phyloP scores from a whole-genome alignment of 2,113 vertebrate genomes.

The Columba janthina region DNA sequence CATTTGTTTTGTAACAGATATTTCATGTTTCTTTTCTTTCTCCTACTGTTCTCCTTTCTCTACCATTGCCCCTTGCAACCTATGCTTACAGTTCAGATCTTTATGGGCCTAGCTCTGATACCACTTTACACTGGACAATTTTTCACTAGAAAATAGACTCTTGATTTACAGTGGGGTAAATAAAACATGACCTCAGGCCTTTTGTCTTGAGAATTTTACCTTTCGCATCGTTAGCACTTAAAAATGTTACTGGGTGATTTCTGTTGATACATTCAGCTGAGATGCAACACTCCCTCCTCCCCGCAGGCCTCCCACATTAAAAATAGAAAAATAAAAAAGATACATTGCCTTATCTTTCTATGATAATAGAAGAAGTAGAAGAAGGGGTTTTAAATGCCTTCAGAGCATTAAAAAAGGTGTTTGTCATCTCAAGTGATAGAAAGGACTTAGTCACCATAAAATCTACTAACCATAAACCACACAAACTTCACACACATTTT shows the following conservation, averaged over 20 bases:
- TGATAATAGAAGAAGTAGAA: not conserved
- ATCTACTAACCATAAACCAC: not conserved
- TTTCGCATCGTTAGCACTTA: not conserved
- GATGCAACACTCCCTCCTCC: not conserved
- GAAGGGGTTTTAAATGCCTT: not conserved
- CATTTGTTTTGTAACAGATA: not conserved
- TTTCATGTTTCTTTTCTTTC: slow-evolving; percentile 29
- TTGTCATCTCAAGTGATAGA: not conserved
- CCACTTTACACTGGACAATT: not conserved
- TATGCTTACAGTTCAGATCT: not conserved
- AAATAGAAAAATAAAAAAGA: not conserved
- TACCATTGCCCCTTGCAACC: not conserved
- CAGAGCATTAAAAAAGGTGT: not conserved
- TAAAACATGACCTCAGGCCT: not conserved
- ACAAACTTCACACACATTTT: slow-evolving; percentile 1
- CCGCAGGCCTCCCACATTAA: not conserved
- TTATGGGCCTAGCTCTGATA: not conserved
- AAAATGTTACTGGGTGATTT: slow-evolving; percentile 16
- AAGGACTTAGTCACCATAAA: not conserved
- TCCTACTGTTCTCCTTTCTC: not conserved
- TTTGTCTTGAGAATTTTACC: not conserved
- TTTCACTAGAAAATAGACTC: not conserved
- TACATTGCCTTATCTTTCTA: not conserved
- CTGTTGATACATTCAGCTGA: not conserved
- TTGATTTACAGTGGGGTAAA: not conserved